Base-by-base conservation (phyloP, 2,113 vertebrate genomes). In the Aspidoscelis tigris region DNA sequence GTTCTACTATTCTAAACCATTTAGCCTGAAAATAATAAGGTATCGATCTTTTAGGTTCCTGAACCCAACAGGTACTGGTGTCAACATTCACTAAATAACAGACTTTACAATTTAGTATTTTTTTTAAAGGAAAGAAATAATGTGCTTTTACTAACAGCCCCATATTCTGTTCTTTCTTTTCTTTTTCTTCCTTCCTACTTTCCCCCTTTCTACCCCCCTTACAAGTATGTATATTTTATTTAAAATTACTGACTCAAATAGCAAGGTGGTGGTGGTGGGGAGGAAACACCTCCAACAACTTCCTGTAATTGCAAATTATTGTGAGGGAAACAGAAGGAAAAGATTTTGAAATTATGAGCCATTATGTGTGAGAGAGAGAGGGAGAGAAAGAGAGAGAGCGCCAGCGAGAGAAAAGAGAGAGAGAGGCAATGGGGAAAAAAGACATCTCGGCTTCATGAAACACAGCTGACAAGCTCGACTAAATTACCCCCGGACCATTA, bases 301-400 rank as follows among this genome's bases (percentile, higher is more conserved):
- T 99, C 98, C 98, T 98, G 98, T 99, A 99, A 99, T 99, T 99
- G 97, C 96, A 94, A 98, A 98, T 98, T 98, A 98, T 99, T 99
- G 98, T 99, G 97, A 97, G 96, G 96, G 97, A 98, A 99, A 98
- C 97, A 96, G 97, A 98, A 97, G 97, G 97, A 97, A 98, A 98
- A 98, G 97, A 98, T 98, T 99, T 98, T 95, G 96, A 99, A 99
- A 99, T 99, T 98, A 98, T 98, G 97, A 99, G 96, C 97, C 97
- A 99, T 99, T 99, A 98, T 98, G 89, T 47, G n/a, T 78, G 76
- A 87, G 89, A 78, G 86, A 93, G 95, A 89, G 92, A 87, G 85
- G 92, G 95, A 88, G 92, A 81, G 91, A 81, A 92, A 85, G 94
- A 96, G 90, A 91, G 92, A 91, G 89, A 89, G 92, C 91, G 86